These are phyloP conservation scores for Cetoscarus ocellatus DNA, from an alignment of 2,797 vertebrate species.

Conservation along the genomic window DNA sequence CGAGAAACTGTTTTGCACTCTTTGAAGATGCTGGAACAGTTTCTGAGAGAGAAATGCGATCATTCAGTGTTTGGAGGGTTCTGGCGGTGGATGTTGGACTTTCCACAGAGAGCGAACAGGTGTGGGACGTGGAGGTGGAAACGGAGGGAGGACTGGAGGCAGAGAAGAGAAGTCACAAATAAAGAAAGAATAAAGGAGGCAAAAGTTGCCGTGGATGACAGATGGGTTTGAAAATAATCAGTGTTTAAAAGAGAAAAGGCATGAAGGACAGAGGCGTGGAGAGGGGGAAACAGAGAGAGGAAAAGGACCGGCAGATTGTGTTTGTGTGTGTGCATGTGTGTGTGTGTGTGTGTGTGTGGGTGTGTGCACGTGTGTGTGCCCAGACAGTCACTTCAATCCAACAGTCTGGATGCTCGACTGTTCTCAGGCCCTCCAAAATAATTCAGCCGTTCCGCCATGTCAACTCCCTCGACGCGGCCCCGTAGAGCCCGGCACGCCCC, in stretches of 20 bases:
- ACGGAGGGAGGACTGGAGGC: constrained; percentile 37
- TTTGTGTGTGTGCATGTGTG: constrained; percentile 19
- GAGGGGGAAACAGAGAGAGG: constrained; percentile 42
- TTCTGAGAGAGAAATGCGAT: constrained; percentile 32
- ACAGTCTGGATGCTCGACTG: constrained; percentile 72
- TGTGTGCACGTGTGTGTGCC: constrained; percentile 17
- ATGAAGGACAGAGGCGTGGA: constrained; percentile 66
- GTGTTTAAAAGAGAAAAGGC: constrained; percentile 54
- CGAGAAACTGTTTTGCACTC: neutral
- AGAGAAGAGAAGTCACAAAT: constrained; percentile 43
- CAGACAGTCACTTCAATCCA: constrained; percentile 66
- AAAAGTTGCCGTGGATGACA: constrained; percentile 70
- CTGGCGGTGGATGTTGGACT: constrained; percentile 17
- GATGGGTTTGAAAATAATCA: constrained; percentile 59
- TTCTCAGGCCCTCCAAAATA: constrained; percentile 83
- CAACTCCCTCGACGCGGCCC: constrained; percentile 69
- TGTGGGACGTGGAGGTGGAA: constrained; percentile 53
- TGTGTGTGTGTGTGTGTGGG: constrained; percentile 22
- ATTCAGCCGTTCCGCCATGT: constrained; percentile 81
- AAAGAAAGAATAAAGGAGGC: constrained; percentile 49
- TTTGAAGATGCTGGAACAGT: neutral
- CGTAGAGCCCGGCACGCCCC: constrained; percentile 75
- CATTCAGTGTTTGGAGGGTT: constrained; percentile 24
- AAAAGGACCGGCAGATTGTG: constrained; percentile 28
- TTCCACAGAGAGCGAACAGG: constrained; percentile 56